Evolutionary conservation across 92 coral and sea anemone species (phyloP), one percentile per base, ranked within the genome.

Genomic region (Epizoanthus ramosus): DNA sequence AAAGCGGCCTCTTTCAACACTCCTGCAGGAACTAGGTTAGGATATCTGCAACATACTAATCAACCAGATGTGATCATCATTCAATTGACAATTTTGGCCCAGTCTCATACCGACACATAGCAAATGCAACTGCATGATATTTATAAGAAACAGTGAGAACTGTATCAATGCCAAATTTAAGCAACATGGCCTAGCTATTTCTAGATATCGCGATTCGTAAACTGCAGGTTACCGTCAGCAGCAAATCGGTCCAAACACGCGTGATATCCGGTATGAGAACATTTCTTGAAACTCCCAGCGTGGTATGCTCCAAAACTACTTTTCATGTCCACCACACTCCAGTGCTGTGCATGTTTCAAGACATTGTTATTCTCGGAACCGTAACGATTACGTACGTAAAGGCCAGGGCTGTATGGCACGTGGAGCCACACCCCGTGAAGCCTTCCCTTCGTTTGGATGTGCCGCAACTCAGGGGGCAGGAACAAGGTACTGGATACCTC

Each of bases 241-340:
- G 89, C 76, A 28, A 85, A 68, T 45, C 60, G 57, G 53, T 85
- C 89, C 28, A 85, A 69, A 18, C 89, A 85, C 16, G 85, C 89
- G 31, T 85, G 89, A 31, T 77, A 71, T 3, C 59, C 57, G 8
- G 85, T 79, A 28, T 85, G 43, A 39, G 18, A 68, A 79, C 89
- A 85, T 31, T 37, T 54, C 8, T 77, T 77, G 45, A 85, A 83
- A 8, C 68, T 69, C 0, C 86, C 86, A 22, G 81, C 71, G 7
- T 83, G 58, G 16, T 83, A 83, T 22, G 45, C 39, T 23, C 61
- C 74, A 79, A 60, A 83, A 24, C 86, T 83, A 21, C 71, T 28
- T 3, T 71, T 71, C 86, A 83, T 83, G 3, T 64, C 75, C 41
- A 79, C 69, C 4, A 83, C 86, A 25, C 41, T 80, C 86, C 86